Conservation (phyloP, 2,888 invertebrate species). For the Conus canariensis region DNA sequence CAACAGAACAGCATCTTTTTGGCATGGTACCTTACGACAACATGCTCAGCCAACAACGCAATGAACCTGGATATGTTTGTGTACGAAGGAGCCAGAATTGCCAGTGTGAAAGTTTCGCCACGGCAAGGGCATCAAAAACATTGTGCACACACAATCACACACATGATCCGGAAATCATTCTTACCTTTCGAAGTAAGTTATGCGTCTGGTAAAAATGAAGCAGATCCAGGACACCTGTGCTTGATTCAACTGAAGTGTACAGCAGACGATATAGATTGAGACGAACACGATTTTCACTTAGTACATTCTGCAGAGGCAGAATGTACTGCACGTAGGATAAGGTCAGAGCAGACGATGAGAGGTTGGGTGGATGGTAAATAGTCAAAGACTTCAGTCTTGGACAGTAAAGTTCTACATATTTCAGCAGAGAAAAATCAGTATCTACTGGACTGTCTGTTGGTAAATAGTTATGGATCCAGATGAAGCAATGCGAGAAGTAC, state of each 20-base stretch:
- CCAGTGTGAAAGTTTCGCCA: no score
- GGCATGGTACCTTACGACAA: no score
- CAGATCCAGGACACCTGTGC: constrained; percentile 27
- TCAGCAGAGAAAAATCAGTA: constrained; percentile 44
- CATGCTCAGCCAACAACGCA: no score
- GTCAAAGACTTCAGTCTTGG: constrained; percentile 41
- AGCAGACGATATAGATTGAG: constrained; percentile 44
- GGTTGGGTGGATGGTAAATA: constrained; percentile 47
- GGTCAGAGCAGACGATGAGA: constrained; percentile 39
- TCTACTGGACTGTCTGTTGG: constrained; percentile 33
- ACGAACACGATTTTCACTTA: neutral
- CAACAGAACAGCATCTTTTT: no score
- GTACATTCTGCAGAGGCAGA: constrained; percentile 38
- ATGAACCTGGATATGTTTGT: no score
- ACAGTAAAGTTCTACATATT: constrained; percentile 42
- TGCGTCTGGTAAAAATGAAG: constrained; percentile 34
- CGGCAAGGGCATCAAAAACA: no score
- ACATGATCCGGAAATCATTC: neutral
- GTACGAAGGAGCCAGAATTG: no score
- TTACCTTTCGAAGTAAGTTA: constrained; percentile 40
- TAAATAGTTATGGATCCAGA: constrained; percentile 46
- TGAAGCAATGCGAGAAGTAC: constrained; percentile 45
- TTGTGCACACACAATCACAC: no score
- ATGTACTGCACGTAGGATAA: constrained; percentile 38
- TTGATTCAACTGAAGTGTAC: constrained; percentile 45